Evolutionary conservation across 2,113 vertebrate genomes (phyloP).

Genomic region (Lophura nycthemera): DNA sequence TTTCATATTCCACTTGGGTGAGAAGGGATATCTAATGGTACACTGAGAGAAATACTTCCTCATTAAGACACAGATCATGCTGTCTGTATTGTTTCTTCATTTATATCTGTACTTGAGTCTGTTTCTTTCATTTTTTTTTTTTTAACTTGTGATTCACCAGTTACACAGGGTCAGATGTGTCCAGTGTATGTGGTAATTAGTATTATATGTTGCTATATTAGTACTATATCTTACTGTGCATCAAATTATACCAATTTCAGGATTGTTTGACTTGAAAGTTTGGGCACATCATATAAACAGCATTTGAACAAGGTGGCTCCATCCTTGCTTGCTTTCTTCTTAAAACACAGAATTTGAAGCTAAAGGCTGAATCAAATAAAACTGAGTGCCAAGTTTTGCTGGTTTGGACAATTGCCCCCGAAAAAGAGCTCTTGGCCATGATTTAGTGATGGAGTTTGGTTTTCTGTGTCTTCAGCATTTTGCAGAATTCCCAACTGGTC

Average conservation of each 20-base stretch:
- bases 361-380: background rate
- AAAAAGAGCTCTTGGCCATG: background rate
- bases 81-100: background rate
- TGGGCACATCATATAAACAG: background rate
- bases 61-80: accelerated
- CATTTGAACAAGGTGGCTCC: background rate
- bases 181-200: background rate
- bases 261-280: background rate
- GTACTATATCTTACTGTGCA: background rate
- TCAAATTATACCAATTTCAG: background rate
- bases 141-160: background rate
- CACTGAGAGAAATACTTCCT: background rate
- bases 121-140: background rate
- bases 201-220: background rate
- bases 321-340: background rate
- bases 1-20: background rate
- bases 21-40: background rate
- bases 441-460: background rate
- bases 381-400: background rate
- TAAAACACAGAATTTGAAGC: background rate
- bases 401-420: background rate
- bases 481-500: conserved; percentile 13
- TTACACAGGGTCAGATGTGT: background rate
- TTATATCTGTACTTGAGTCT: background rate
- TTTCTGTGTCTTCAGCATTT: background rate